These are phyloP conservation scores for Mythimna impura DNA, from an alignment of 2,888 invertebrate genomes.

Conservation along the genomic window DNA sequence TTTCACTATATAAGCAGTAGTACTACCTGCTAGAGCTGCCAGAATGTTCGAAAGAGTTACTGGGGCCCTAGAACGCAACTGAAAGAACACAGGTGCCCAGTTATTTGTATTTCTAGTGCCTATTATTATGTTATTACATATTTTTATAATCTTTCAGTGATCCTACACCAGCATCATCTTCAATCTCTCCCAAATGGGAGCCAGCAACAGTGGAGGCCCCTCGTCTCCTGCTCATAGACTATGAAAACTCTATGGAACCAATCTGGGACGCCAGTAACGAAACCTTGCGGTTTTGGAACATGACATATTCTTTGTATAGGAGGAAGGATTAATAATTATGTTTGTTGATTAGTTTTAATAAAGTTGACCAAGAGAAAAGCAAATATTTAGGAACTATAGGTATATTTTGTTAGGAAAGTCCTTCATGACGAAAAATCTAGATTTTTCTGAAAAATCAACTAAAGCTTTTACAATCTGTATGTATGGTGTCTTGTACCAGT, in stretches of 20 bases:
- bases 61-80: too few species aligned
- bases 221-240: conserved; percentile 32
- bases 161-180: conserved; percentile 35
- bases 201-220: conserved; percentile 20
- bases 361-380: conserved; percentile 2
- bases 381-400: too few species aligned
- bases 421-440: background rate
- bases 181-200: conserved; percentile 43
- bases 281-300: conserved; percentile 78
- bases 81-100: too few species aligned
- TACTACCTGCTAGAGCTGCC: too few species aligned
- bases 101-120: too few species aligned
- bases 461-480: too few species aligned
- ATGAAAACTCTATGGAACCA: conserved; percentile 22
- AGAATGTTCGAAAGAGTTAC: too few species aligned
- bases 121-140: background rate
- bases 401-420: background rate
- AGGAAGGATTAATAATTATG: conserved; percentile 69
- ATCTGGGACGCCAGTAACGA: conserved; percentile 58
- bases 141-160: conserved; percentile 15
- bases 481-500: too few species aligned
- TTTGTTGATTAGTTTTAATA: conserved; percentile 3
- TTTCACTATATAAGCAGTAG: too few species aligned
- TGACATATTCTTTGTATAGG: conserved; percentile 81
- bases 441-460: too few species aligned